Evolutionary conservation across 2,888 invertebrate species (phyloP).

Genomic region (Drosophila setosimentum): DNA sequence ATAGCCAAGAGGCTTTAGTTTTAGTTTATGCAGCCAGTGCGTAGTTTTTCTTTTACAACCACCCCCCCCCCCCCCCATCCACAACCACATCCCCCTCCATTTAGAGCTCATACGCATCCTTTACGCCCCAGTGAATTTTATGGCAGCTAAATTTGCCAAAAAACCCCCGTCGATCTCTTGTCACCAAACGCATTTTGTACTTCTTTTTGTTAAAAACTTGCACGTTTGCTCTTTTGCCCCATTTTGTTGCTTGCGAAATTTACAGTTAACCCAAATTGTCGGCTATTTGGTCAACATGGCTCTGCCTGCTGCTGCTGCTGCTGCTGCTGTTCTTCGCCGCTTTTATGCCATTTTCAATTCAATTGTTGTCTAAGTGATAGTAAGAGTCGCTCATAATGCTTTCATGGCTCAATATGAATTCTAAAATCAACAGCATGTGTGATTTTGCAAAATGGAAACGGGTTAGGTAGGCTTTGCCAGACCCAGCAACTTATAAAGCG

Average conservation of each 20-base stretch:
- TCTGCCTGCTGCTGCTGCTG: constrained; percentile 45
- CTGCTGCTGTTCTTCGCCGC: constrained; percentile 30
- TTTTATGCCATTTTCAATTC: constrained; percentile 14
- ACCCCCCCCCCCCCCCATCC: not conserved
- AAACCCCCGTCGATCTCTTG: constrained; percentile 1
- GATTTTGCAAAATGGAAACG: not conserved
- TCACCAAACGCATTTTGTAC: constrained; percentile 53
- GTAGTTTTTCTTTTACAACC: constrained; percentile 42
- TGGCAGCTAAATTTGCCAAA: constrained; percentile 42
- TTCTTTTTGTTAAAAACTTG: constrained; percentile 76
- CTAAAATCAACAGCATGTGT: constrained; percentile 41
- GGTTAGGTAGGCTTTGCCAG: not conserved
- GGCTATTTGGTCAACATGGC: constrained; percentile 78
- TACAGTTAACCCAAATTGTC: constrained; percentile 80
- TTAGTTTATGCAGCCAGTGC: constrained; percentile 73
- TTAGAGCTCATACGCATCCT: constrained; percentile 68
- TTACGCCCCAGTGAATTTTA: constrained; percentile 80
- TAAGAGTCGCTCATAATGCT: constrained; percentile 60
- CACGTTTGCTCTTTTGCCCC: constrained; percentile 65
- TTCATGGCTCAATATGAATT: constrained; percentile 70
- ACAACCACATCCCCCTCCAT: not conserved
- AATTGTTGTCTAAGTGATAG: constrained; percentile 67
- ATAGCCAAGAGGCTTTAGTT: constrained; percentile 80
- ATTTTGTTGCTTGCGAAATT: constrained; percentile 60
- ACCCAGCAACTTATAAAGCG: not conserved